Percentiles rank a stretch among this genome's conserved stretches.
Evolutionary conservation across 30 jellyfish, hydroid and myxozoan genomes (phyloP).

Genomic region (Phacellophora camtschatica): DNA sequence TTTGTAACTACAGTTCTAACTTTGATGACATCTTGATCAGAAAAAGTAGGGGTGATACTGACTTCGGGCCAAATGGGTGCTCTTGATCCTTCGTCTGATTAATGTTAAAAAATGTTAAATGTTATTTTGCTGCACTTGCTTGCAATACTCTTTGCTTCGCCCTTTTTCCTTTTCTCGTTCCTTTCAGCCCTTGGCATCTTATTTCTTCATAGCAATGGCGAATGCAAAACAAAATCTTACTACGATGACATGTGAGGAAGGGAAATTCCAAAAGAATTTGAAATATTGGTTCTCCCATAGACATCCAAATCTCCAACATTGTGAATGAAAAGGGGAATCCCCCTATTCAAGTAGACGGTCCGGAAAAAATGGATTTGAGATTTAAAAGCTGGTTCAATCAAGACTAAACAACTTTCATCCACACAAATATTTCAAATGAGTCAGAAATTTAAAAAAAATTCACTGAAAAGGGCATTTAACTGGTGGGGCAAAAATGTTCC

Average conservation of each 20-base stretch:
- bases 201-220: background rate
- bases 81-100: background rate
- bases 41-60: background rate
- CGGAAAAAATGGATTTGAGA: no score
- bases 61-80: background rate
- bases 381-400: no score
- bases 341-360: no score
- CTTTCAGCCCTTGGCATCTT: constrained; percentile 43
- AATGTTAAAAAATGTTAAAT: background rate
- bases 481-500: background rate
- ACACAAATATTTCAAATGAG: no score
- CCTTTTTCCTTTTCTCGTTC: constrained; percentile 15
- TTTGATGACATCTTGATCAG: background rate
- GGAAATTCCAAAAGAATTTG: no score
- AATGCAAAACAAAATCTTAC: constrained; percentile 3
- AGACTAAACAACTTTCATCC: no score
- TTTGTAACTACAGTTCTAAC: background rate
- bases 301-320: no score
- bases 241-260: no score
- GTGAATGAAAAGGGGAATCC: no score
- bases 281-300: no score
- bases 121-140: constrained; percentile 31
- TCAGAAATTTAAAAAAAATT: background rate
- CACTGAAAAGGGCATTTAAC: background rate
- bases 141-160: constrained; percentile 18